Base-by-base conservation (phyloP, 2,888 invertebrate genomes). In the Limenitis camilla region DNA sequence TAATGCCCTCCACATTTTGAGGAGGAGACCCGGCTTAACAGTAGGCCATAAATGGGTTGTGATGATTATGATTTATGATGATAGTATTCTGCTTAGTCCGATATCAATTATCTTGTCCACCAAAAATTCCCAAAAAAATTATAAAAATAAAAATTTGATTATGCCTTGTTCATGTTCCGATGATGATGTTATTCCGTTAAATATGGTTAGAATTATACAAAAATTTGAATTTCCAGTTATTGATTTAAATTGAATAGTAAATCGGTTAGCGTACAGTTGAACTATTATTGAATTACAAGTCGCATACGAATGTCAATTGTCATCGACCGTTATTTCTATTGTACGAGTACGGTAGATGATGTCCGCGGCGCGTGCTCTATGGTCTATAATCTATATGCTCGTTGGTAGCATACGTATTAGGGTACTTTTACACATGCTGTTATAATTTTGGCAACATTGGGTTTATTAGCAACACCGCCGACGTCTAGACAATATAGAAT, bases 261-360 rank as follows among this genome's bases (percentile, higher is more conserved):
- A 38, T 45, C 30, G 45, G 45, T 36, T 9, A 45, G 45, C 45
- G 45, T 45, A 45, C 35, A 49, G 44, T 49, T 19, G 39, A 31
- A 40, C 31, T 40, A 40, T 53, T 53, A 44, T 50, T 44, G 44
- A 40, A 50, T 50, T 50, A 50, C 39, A 56, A 56, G 45, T 55
- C 41, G 53, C 53, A 45, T 39, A 32, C 45, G 42, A 41, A 43
- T 40, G 41, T 36, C 50, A 44, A 48, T 48, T 48, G 50, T 53
- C 48, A 53, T 45, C 41, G 45, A 49, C 56, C 55, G 58, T 58
- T 58, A 58, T 40, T 53, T 56, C 36, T 46, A 51, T 56, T 50
- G 55, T 36, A 11, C 36, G 48, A 19, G 55, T 36, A 11, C 38
- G 29, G 11, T 35, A 10, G 35, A 30, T 38, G 38, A 38, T 36